Conservation (phyloP, 2,888 invertebrate genomes). For the Harpalus rubripes region DNA sequence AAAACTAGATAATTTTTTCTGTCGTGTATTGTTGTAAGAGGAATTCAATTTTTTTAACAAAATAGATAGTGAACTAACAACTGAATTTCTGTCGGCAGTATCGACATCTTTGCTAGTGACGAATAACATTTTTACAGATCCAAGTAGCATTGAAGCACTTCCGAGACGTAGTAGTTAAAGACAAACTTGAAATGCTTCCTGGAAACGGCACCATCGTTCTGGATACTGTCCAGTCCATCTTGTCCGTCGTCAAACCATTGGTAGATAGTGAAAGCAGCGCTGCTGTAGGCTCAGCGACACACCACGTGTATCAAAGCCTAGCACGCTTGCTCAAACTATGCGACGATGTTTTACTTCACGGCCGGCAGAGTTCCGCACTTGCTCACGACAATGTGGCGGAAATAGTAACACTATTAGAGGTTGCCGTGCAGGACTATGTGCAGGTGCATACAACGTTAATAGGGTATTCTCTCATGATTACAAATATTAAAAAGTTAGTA, state of each 20-base stretch:
- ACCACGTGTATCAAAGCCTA: conserved; percentile 91
- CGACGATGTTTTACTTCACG: conserved; percentile 91
- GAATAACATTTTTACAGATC: conserved; percentile 76
- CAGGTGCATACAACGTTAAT: no score
- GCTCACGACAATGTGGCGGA: conserved; percentile 83
- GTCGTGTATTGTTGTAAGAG: no score
- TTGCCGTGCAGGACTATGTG: conserved; percentile 83
- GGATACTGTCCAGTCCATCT: conserved; percentile 94
- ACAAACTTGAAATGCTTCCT: conserved; percentile 94
- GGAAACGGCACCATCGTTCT: conserved; percentile 96
- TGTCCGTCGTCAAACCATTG: conserved; percentile 78
- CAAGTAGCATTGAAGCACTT: conserved; percentile 91
- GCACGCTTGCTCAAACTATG: conserved; percentile 93
- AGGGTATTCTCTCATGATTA: no score
- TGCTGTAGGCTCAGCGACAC: conserved; percentile 87
- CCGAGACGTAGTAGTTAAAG: conserved; percentile 94
- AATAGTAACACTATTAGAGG: conserved; percentile 85
- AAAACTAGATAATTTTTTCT: no score
- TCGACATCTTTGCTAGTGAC: no score
- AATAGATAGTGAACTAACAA: no score
- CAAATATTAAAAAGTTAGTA: no score
- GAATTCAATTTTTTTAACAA: no score
- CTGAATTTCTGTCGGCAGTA: no score
- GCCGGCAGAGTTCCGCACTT: conserved; percentile 83
- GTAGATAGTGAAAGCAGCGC: conserved; percentile 79